Percentiles rank a stretch among this genome's conserved stretches.
Conservation (phyloP, 2,113 vertebrate species). For the Heteronetta atricapilla region DNA sequence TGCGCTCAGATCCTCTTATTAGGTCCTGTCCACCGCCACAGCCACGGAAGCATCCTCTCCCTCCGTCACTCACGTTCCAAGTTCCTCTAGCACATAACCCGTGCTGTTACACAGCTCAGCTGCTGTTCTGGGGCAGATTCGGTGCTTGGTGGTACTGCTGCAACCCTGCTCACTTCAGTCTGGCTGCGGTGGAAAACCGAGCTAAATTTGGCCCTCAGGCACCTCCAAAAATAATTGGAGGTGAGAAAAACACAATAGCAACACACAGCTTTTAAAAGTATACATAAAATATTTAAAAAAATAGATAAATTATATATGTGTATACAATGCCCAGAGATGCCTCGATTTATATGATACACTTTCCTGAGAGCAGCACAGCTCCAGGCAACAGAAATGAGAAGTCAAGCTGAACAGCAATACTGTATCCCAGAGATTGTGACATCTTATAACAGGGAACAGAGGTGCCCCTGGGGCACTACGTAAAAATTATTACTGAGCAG, state of each 20-base stretch:
- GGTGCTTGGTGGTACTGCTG: neutral
- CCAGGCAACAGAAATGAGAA: conserved; percentile 67
- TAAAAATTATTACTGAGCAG: conserved; percentile 74
- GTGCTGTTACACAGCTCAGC: neutral
- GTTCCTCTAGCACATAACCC: neutral
- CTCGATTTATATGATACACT: conserved; percentile 21
- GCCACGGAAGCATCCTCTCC: neutral
- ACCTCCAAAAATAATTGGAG: conserved; percentile 64
- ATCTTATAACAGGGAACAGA: conserved; percentile 63
- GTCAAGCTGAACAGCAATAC: conserved; percentile 51
- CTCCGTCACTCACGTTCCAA: neutral
- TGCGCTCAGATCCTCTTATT: neutral
- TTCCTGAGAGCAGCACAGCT: conserved; percentile 60
- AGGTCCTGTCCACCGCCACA: neutral
- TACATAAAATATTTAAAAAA: conserved; percentile 59
- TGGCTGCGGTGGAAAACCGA: neutral
- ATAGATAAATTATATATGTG: conserved; percentile 67
- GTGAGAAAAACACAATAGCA: conserved; percentile 46
- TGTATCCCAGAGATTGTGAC: conserved; percentile 57
- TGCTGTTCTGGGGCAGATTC: neutral
- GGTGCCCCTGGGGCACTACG: conserved; percentile 66
- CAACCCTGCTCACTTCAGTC: neutral
- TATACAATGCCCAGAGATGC: conserved; percentile 45
- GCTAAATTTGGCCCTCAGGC: conserved; percentile 12
- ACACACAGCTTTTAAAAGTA: conserved; percentile 57